Percentiles rank a stretch among this genome's conserved stretches.
phyloP scores from a whole-genome alignment of 2,797 vertebrate species.

The Epinephelus coioides region DNA sequence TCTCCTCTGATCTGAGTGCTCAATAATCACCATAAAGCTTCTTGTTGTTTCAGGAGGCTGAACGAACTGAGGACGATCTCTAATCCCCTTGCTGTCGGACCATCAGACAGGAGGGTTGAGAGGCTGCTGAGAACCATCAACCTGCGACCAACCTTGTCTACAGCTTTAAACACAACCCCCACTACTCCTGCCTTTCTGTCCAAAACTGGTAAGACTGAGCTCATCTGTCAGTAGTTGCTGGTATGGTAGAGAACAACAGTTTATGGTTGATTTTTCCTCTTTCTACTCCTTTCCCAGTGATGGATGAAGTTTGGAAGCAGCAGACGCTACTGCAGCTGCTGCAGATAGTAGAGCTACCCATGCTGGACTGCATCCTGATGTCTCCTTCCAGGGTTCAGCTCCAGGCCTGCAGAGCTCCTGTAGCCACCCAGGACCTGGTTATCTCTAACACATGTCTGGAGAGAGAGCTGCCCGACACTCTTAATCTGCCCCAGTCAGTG shows the following conservation, averaged over 20 bases:
- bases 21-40: background rate
- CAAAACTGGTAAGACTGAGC: conserved; percentile 82
- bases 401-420: conserved; percentile 42
- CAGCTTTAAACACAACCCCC: conserved; percentile 57
- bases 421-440: conserved; percentile 85
- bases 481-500: conserved; percentile 88
- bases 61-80: conserved; percentile 85
- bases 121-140: conserved; percentile 86
- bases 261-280: background rate
- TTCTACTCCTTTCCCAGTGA: conserved; percentile 74
- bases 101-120: conserved; percentile 86
- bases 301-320: conserved; percentile 90
- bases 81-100: conserved; percentile 87
- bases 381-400: conserved; percentile 78
- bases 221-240: conserved; percentile 4
- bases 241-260: background rate
- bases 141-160: conserved; percentile 77
- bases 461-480: conserved; percentile 84
- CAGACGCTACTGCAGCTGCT: conserved; percentile 89
- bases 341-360: conserved; percentile 89
- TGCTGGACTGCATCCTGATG: conserved; percentile 89
- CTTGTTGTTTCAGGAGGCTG: conserved; percentile 63
- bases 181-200: conserved; percentile 77
- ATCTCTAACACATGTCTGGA: conserved; percentile 92
- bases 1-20: no score